Conservation (phyloP, 2,113 vertebrate species). For the Neogobius melanostomus region DNA sequence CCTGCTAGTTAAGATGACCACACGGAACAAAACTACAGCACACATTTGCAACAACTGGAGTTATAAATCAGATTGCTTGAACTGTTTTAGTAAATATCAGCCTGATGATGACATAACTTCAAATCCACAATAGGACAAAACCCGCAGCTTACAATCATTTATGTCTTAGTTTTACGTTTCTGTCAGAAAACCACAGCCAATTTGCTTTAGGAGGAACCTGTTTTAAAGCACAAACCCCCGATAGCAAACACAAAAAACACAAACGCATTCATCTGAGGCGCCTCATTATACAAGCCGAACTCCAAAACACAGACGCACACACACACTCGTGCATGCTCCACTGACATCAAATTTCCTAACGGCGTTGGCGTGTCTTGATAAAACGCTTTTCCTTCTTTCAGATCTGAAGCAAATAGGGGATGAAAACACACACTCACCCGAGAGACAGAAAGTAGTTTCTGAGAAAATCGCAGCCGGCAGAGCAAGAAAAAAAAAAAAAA, state of each 20-base stretch:
- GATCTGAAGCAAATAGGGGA: constrained; percentile 12
- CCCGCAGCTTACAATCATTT: neutral
- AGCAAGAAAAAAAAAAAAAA: neutral
- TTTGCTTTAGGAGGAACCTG: neutral
- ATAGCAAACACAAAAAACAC: constrained; percentile 9
- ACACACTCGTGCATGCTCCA: neutral
- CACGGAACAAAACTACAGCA: too few species aligned
- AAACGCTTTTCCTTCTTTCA: constrained; percentile 17
- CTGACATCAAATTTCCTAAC: constrained; percentile 30
- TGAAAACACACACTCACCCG: constrained; percentile 45
- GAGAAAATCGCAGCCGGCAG: constrained; percentile 13
- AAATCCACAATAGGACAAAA: neutral
- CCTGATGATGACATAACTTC: neutral
- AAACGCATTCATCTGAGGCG: constrained; percentile 18
- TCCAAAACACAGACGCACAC: constrained; percentile 5
- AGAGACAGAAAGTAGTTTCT: constrained; percentile 18
- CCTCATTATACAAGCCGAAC: constrained; percentile 45
- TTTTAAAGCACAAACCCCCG: neutral
- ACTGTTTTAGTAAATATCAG: neutral
- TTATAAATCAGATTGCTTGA: too few species aligned
- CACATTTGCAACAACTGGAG: too few species aligned
- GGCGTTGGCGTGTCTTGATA: constrained; percentile 27
- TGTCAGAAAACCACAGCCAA: constrained; percentile 4
- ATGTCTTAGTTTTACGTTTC: constrained; percentile 9
- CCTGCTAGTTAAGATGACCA: too few species aligned